A percentile compares a stretch with the other conserved stretches of the same genome.
phyloP scores from a whole-genome alignment of 2,888 invertebrate genomes.

The Orthonychiurus folsomi region DNA sequence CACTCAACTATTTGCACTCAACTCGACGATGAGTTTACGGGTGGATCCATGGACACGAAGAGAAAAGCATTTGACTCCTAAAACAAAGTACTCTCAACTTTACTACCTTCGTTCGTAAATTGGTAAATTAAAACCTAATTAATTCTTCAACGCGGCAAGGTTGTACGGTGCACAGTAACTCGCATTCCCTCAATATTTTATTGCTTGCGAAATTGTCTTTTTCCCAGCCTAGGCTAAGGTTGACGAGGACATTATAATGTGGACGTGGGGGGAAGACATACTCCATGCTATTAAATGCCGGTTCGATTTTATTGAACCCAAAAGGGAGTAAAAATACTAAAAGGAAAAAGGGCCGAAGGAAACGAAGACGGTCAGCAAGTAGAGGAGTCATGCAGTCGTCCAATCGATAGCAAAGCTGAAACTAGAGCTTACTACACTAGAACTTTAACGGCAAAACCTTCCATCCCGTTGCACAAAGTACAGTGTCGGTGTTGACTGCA shows the following conservation, averaged over 20 bases:
- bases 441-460: not conserved
- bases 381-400: too few relatives aligned
- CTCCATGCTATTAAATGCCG: not conserved
- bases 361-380: not conserved
- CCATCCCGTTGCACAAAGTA: not conserved
- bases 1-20: not conserved
- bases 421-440: not conserved
- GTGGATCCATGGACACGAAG: not conserved
- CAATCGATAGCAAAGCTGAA: not conserved
- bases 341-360: not conserved
- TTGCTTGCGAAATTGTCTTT: not conserved
- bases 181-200: not conserved
- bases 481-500: not conserved
- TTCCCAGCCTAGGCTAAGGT: not conserved
- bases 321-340: not conserved
- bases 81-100: not conserved
- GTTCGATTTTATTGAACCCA: not conserved
- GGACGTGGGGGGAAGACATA: not conserved
- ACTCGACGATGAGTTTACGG: not conserved
- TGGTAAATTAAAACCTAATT: not conserved
- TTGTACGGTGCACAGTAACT: not conserved
- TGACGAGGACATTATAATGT: not conserved
- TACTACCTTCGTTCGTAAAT: not conserved
- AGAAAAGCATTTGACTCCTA: not conserved
- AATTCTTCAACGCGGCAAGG: constrained; percentile 1